Base-by-base conservation (phyloP, 2,888 invertebrate genomes). In the Xanthostigma xanthostigma region DNA sequence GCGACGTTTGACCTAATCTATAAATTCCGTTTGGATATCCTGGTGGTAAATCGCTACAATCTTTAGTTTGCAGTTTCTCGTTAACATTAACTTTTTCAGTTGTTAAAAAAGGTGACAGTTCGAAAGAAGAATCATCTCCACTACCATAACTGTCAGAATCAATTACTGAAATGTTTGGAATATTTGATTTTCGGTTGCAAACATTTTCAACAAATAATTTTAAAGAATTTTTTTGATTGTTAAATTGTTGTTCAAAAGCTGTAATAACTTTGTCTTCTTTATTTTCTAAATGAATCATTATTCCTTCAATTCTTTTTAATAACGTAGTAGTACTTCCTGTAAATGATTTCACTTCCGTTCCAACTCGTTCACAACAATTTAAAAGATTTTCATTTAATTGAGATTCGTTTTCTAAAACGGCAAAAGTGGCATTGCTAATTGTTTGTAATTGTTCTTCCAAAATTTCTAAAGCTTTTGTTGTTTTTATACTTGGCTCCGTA, bases 21-120 rank as follows among this genome's bases (percentile, higher is more conserved):
- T 71, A 73, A 45, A 72, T 61, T 2, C 73, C 73, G 54, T 68
- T 67, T 41, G 59, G 46, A 14, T 55, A 60, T 45, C 64, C 61
- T 14, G 55, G 53, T 9, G 58, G 53, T 45, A 73, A 55, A 49
- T 71, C 67, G 27, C 38, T 45, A 13, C 45, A 45, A 13, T 45
- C 45, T 10, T 17, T 13, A 27, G 17, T 37, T 37, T 27, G 27
- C 27, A 27, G 6, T 27, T 27, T 27, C 27, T 27, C 27, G 6
- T 27, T 27, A 1, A 27, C 27, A 27, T 27, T 27, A 6, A 27
- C 27, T 27, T 27, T 27, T 27, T 27, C 27, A 27, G 27, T 27
- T 27, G 27, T 27, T 27, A 27, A 27, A 27, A 27, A 27, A 27
- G 27, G 6, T 27, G 27, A 27, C 1, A 27, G 5, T 27, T 27